Conservation (phyloP, 2,888 invertebrate genomes). For the Eueremaeus valkanovi region DNA sequence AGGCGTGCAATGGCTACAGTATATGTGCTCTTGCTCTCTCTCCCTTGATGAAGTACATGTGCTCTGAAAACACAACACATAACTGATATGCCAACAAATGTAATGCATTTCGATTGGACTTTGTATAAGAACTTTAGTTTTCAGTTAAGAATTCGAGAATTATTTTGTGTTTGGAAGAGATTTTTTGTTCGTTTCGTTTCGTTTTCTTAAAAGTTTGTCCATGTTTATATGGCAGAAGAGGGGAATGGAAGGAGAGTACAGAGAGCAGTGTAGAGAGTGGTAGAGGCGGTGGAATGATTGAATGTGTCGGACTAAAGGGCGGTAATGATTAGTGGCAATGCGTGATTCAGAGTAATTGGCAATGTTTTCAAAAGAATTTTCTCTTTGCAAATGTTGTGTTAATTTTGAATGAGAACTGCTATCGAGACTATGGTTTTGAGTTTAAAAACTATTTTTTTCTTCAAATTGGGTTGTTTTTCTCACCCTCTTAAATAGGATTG, state of each 20-base stretch:
- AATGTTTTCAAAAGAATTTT: conserved; percentile 33
- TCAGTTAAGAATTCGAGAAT: background rate
- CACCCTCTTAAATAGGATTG: conserved; percentile 34
- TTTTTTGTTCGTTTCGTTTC: background rate
- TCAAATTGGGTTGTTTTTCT: conserved; percentile 29
- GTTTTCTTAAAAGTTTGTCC: background rate
- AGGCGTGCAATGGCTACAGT: conserved; percentile 1
- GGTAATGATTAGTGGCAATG: conserved; percentile 36
- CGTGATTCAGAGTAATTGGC: conserved; percentile 32
- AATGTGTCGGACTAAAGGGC: conserved; percentile 34
- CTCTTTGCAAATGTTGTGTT: conserved; percentile 26
- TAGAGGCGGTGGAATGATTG: conserved; percentile 29
- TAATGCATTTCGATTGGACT: conserved; percentile 11
- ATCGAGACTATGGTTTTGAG: conserved; percentile 29
- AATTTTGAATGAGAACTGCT: conserved; percentile 34
- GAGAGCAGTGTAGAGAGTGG: conserved; percentile 25
- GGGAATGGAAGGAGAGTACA: background rate
- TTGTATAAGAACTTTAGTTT: background rate
- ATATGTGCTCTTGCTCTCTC: background rate
- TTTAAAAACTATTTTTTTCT: background rate
- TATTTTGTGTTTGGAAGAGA: background rate
- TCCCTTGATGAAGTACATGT: background rate
- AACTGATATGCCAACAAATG: background rate
- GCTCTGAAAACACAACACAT: background rate
- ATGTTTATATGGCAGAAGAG: no score